Conservation (phyloP, 2,113 vertebrate species). For the Anarrhichthys ocellatus region DNA sequence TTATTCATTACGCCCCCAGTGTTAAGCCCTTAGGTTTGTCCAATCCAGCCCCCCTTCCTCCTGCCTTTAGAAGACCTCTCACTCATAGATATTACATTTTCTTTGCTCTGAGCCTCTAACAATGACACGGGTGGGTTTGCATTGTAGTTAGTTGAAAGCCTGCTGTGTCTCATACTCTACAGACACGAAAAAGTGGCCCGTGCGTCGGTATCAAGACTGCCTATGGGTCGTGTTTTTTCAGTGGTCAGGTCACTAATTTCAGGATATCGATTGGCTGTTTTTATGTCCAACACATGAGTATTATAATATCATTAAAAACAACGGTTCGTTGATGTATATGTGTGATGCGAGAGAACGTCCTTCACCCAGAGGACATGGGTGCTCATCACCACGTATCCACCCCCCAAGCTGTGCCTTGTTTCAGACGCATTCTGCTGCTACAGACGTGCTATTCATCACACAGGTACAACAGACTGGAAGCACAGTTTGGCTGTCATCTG, state of each 20-base stretch:
- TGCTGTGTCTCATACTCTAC: too few species aligned
- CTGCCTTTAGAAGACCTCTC: too few species aligned
- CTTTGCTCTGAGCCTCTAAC: too few species aligned
- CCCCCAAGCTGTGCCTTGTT: constrained; percentile 11
- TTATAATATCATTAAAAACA: background rate
- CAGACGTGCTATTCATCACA: constrained; percentile 41
- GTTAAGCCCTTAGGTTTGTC: too few species aligned
- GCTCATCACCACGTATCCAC: background rate
- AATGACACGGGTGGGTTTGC: too few species aligned
- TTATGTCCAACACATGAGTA: background rate
- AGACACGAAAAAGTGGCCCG: background rate
- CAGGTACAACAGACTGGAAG: constrained; percentile 13
- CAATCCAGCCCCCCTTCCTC: too few species aligned
- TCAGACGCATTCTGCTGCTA: constrained; percentile 11
- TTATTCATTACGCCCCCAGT: too few species aligned
- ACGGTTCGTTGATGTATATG: background rate
- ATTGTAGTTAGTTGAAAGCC: too few species aligned
- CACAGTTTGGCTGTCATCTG: constrained; percentile 21
- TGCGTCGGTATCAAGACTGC: too few species aligned
- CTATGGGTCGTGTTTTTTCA: background rate
- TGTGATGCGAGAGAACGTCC: background rate
- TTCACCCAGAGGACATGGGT: constrained; percentile 1
- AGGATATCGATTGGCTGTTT: background rate
- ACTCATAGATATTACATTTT: too few species aligned
- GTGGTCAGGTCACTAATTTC: background rate